Evolutionary conservation across 1,140 invertebrate genomes (phyloP).

Genomic region (Araneus ventricosus): DNA sequence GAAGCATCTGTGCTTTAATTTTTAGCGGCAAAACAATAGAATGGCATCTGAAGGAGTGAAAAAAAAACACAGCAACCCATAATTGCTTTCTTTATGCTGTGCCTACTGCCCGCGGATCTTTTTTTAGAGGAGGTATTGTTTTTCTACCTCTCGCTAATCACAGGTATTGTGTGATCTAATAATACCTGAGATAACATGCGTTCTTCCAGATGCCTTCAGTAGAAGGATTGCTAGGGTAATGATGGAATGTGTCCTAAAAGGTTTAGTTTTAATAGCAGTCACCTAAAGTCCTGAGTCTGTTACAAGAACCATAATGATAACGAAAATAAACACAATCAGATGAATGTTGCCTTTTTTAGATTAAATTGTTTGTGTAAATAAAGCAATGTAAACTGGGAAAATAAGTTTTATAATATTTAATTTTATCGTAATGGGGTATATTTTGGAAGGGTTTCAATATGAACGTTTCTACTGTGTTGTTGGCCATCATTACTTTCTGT

Average conservation of each 20-base stretch:
- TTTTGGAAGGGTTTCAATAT: too few relatives aligned
- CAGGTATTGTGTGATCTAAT: constrained; percentile 9
- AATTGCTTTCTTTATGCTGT: constrained; percentile 28
- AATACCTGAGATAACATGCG: neutral
- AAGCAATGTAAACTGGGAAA: too few relatives aligned
- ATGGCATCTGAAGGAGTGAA: neutral
- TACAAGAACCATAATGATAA: too few relatives aligned
- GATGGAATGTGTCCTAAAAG: neutral
- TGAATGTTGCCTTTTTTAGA: too few relatives aligned
- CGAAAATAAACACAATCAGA: too few relatives aligned
- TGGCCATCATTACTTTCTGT: too few relatives aligned
- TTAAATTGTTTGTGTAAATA: too few relatives aligned
- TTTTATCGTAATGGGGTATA: too few relatives aligned
- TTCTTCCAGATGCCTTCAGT: neutral
- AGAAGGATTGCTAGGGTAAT: neutral
- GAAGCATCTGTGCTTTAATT: neutral
- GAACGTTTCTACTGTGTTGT: too few relatives aligned
- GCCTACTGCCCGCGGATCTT: neutral
- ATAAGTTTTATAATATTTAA: too few relatives aligned
- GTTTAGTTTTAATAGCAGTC: neutral
- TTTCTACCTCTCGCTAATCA: neutral
- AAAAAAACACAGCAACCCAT: neutral
- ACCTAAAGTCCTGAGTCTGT: neutral
- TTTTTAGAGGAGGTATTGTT: constrained; percentile 9
- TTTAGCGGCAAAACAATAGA: neutral